Evolutionary conservation across 2,888 invertebrate species (phyloP).

Genomic region (Spatulosminthurus flaviceps): DNA sequence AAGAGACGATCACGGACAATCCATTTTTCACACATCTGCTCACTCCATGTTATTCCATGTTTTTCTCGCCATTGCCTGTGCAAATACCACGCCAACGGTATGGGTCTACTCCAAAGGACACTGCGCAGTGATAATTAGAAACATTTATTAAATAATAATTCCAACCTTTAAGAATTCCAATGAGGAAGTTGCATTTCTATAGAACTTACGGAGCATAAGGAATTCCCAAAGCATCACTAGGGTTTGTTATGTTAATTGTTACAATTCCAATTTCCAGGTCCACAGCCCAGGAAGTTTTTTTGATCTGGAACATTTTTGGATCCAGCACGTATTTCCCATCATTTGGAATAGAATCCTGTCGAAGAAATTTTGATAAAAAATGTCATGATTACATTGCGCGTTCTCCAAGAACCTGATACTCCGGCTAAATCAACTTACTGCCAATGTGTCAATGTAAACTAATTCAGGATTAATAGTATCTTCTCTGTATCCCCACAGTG

Average conservation of each 20-base stretch:
- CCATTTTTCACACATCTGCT: conserved; percentile 88
- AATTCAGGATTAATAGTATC: conserved; percentile 82
- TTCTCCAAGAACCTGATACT: too few species aligned
- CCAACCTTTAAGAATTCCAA: background rate
- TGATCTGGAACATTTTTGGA: conserved; percentile 76
- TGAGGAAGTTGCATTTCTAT: too few species aligned
- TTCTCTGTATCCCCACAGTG: conserved; percentile 90
- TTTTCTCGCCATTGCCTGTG: conserved; percentile 85
- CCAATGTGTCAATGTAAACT: conserved; percentile 74
- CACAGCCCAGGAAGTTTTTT: conserved; percentile 72
- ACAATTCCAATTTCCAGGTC: conserved; percentile 85
- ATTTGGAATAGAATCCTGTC: conserved; percentile 69
- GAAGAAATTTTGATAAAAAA: too few species aligned
- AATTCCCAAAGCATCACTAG: conserved; percentile 74
- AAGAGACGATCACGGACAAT: conserved; percentile 81
- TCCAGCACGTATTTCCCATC: conserved; percentile 78
- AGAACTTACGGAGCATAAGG: conserved; percentile 78
- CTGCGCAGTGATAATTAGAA: conserved; percentile 64
- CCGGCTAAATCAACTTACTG: too few species aligned
- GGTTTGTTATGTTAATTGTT: conserved; percentile 86
- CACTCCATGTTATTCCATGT: conserved; percentile 84
- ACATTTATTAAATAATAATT: background rate
- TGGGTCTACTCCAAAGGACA: conserved; percentile 88
- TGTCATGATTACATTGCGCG: too few species aligned
- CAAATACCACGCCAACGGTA: conserved; percentile 94